Base-by-base conservation (phyloP, 2,113 vertebrate genomes). In the Xenus cinereus region DNA sequence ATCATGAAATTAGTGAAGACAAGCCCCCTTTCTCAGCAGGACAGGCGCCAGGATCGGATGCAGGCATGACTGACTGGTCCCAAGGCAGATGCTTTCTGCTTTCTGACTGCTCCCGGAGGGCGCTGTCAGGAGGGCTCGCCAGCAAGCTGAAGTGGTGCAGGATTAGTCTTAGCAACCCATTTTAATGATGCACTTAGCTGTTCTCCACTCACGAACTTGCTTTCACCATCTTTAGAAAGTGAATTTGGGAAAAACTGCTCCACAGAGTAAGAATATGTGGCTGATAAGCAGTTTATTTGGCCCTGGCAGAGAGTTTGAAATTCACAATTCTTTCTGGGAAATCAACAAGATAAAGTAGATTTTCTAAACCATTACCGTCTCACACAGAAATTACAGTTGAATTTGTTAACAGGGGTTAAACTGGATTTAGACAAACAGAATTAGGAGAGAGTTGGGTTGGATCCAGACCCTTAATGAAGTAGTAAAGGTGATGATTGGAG, bases 21-120 rank as follows among this genome's bases (percentile, higher is more conserved):
- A 97, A 96, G 80, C 62, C 69, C 39, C 48, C 60, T 68, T 89
- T 81, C 95, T 93, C 95, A 94, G 93, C 80, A 92, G 83, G 94
- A 91, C 69, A 79, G 88, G 86, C 45, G 26, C 88, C 92, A 95
- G 80, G 45, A 92, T 89, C 7, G 0, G 80, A 89, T 81, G 79
- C 54, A 92, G 48, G 27, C 75, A 78, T 74, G 92, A 81, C 71
- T 87, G 88, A 84, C 90, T 94, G 76, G 90, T 90, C 84, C 82
- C 66, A 26, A 72, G 83, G 73, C 88, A 84, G 73, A 93, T 84
- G 76, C 39, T 79, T 94, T 92, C 86, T 90, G 83, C 37, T 86
- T 94, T 88, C 64, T 89, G 66, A 23, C 51, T 87, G 69, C 53
- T 91, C 48, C 77, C 20, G 11, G 60, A 89, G 24, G 30, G 20